Conservation (phyloP, 2,888 invertebrate species). For the Cephus pygmeus region DNA sequence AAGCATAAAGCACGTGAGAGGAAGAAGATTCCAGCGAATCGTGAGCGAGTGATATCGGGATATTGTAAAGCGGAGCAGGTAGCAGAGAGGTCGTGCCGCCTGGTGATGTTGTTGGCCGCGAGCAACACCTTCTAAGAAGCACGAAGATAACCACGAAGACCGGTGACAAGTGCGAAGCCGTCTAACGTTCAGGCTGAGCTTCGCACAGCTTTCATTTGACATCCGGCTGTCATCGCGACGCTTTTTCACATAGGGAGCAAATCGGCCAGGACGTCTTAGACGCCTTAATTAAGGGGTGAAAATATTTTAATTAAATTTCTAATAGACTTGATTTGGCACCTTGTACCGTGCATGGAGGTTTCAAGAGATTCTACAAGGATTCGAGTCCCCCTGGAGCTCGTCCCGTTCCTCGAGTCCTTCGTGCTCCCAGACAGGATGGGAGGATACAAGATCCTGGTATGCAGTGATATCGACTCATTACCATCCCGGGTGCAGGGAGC, state of each 20-base stretch:
- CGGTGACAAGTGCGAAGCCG: slow-evolving; percentile 51
- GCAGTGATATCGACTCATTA: slow-evolving; percentile 66
- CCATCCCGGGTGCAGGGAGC: slow-evolving; percentile 61
- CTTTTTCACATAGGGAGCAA: neutral
- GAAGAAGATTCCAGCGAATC: slow-evolving; percentile 54
- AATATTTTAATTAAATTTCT: neutral
- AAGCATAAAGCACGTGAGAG: slow-evolving; percentile 33
- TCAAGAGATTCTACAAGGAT: neutral
- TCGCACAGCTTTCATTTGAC: neutral
- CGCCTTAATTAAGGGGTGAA: neutral
- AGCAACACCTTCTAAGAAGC: slow-evolving; percentile 46
- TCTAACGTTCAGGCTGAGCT: slow-evolving; percentile 16
- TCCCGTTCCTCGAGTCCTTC: slow-evolving; percentile 10
- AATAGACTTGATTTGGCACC: neutral
- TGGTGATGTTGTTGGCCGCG: slow-evolving; percentile 39
- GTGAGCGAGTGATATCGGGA: slow-evolving; percentile 52
- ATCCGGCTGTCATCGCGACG: neutral
- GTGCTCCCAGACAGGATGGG: slow-evolving; percentile 21
- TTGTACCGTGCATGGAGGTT: neutral
- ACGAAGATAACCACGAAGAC: slow-evolving; percentile 41
- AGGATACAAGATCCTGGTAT: slow-evolving; percentile 64
- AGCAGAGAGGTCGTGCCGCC: slow-evolving; percentile 42
- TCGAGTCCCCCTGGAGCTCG: slow-evolving; percentile 12
- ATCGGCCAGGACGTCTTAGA: neutral
- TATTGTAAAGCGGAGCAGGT: slow-evolving; percentile 38